phyloP scores from a whole-genome alignment of 2,113 vertebrate species.

The Chitala chitala region DNA sequence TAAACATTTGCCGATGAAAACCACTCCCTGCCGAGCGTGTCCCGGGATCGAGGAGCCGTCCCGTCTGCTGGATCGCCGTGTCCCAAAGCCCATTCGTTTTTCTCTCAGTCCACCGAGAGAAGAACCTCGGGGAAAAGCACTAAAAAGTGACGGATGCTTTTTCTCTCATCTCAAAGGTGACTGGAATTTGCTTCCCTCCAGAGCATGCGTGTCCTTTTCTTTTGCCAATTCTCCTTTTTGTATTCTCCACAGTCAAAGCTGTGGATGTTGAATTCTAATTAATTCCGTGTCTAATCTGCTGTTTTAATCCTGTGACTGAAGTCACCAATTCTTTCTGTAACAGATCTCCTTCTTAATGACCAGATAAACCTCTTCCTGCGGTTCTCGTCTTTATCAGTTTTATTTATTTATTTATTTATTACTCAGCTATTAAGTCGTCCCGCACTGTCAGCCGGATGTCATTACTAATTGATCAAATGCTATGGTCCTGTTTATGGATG shows the following conservation, averaged over 20 bases:
- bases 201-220: neutral
- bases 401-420: neutral
- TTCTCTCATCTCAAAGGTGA: neutral
- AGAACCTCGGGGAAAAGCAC: neutral
- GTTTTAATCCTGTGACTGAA: conserved; percentile 1
- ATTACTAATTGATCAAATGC: neutral
- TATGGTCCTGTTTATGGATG: neutral
- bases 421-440: neutral
- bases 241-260: neutral
- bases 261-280: conserved; percentile 7
- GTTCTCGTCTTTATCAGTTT: neutral
- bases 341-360: neutral
- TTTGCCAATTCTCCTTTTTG: neutral
- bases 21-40: neutral
- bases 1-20: no score
- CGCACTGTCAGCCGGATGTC: neutral
- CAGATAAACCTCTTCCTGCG: neutral
- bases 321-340: neutral
- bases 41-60: neutral
- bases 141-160: neutral
- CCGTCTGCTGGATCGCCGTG: no score
- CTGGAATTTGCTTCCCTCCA: neutral
- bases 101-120: neutral
- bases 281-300: neutral
- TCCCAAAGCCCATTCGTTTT: neutral